Evolutionary conservation across 2,113 vertebrate species (phyloP).

Genomic region (Collichthys lucidus): DNA sequence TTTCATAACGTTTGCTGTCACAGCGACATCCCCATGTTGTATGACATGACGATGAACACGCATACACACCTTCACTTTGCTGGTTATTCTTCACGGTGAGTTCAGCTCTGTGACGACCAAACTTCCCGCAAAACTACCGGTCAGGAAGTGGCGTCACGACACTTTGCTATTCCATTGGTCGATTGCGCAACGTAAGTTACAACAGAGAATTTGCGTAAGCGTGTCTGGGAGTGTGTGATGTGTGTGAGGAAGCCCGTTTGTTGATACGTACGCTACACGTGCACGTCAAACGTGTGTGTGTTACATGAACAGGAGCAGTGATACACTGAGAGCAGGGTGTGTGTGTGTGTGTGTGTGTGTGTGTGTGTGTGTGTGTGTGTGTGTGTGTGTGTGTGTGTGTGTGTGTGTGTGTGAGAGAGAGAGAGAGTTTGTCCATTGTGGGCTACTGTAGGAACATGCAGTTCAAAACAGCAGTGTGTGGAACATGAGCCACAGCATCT

Average conservation of each 20-base stretch:
- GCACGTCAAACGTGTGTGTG: background rate
- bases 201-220: background rate
- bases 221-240: background rate
- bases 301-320: background rate
- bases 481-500: too few relatives aligned
- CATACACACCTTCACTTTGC: conserved; percentile 44
- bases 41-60: too few relatives aligned
- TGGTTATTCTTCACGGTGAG: background rate
- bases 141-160: conserved; percentile 52
- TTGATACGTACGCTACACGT: background rate
- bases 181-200: background rate
- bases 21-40: rapidly evolving
- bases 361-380: too few relatives aligned
- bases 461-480: too few relatives aligned
- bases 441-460: too few relatives aligned
- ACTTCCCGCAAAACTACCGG: conserved; percentile 79
- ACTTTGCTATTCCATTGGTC: conserved; percentile 46
- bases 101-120: conserved; percentile 39
- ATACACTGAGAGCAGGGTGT: background rate
- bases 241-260: too few relatives aligned
- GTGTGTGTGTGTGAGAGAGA: too few relatives aligned
- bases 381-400: too few relatives aligned
- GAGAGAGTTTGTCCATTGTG: too few relatives aligned
- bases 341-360: background rate
- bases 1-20: background rate